phyloP scores from a whole-genome alignment of 2,113 vertebrate species.

The Myrmophylax atrothorax region DNA sequence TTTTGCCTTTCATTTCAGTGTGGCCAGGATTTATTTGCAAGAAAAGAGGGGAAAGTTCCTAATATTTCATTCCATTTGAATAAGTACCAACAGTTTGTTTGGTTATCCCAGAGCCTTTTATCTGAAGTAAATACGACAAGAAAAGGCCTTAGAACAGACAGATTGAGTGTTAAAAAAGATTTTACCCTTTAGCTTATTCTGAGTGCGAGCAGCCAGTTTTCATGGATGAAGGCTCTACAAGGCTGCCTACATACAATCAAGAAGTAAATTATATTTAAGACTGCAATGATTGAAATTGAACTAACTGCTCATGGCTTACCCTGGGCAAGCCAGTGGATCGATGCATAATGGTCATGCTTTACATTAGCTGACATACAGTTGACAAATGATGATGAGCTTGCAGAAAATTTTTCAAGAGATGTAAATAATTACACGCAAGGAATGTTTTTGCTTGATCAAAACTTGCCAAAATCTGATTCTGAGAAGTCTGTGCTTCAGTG shows the following conservation, averaged over 20 bases:
- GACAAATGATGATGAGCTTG: not conserved
- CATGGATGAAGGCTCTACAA: not conserved
- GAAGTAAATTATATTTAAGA: not conserved
- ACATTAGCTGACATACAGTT: not conserved
- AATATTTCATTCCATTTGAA: constrained; percentile 37
- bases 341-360: not conserved
- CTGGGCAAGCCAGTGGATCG: not conserved
- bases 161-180: constrained; percentile 16
- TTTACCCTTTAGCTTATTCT: constrained; percentile 11
- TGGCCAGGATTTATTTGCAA: not conserved
- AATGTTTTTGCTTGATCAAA: not conserved
- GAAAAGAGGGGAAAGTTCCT: constrained; percentile 4
- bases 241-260: not conserved
- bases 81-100: constrained; percentile 49
- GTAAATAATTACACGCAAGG: not conserved
- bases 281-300: not conserved
- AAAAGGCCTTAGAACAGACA: constrained; percentile 37
- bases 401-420: not conserved
- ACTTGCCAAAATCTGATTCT: not conserved
- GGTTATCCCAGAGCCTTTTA: constrained; percentile 22
- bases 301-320: not conserved
- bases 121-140: constrained; percentile 5
- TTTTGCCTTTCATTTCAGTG: not conserved
- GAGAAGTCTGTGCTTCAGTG: not conserved
- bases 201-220: not conserved